Percentiles rank a stretch among this genome's conserved stretches.
Evolutionary conservation across 2,113 vertebrate genomes (phyloP).

Genomic region (Galemys pyrenaicus): DNA sequence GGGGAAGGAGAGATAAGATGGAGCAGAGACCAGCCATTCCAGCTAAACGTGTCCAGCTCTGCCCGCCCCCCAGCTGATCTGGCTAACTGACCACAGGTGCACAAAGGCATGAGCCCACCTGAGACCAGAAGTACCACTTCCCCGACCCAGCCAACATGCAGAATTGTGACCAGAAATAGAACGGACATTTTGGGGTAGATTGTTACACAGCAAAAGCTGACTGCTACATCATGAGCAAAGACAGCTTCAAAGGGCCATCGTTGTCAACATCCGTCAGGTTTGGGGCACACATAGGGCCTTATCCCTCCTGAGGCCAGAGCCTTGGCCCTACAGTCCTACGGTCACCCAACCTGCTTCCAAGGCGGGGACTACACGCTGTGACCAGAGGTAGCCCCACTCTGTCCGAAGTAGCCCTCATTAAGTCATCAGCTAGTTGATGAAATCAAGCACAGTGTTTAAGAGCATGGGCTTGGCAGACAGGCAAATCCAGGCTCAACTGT

Average conservation of each 20-base stretch:
- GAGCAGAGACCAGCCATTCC: background rate
- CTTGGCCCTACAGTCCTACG: fast-evolving
- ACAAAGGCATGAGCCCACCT: fast-evolving
- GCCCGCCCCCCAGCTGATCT: background rate
- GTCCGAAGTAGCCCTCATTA: background rate
- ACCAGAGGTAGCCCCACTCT: background rate
- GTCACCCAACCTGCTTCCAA: background rate
- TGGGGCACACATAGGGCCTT: background rate
- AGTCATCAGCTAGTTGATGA: fast-evolving
- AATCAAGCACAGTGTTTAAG: background rate
- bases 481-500: background rate
- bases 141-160: background rate
- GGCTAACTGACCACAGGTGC: background rate
- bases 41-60: background rate
- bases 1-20: background rate
- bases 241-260: background rate
- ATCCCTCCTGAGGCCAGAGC: background rate
- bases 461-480: background rate
- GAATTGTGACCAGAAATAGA: background rate
- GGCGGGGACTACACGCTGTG: background rate
- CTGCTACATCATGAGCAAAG: background rate
- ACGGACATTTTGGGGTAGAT: background rate
- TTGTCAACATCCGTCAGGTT: background rate
- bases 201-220: constrained; percentile 12
- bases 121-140: background rate